phyloP scores from a whole-genome alignment of 1,140 invertebrate species.

The Trichonephila clavipes region DNA sequence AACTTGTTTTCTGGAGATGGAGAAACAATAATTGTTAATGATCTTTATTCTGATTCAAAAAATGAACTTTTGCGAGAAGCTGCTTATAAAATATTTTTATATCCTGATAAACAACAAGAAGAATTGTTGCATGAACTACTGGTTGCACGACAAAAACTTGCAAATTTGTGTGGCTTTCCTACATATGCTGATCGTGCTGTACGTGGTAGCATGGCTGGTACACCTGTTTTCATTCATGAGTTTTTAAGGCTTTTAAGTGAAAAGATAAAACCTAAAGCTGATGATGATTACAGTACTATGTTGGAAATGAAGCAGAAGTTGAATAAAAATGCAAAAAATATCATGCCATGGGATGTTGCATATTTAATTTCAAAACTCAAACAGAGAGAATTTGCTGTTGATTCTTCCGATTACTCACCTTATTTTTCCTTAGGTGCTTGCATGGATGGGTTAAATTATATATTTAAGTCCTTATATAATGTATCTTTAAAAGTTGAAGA shows the following conservation, averaged over 20 bases:
- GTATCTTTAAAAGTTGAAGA: slow-evolving; percentile 88
- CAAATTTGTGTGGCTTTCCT: slow-evolving; percentile 91
- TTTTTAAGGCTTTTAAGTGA: slow-evolving; percentile 91
- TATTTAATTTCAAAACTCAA: slow-evolving; percentile 83
- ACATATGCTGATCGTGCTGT: slow-evolving; percentile 94
- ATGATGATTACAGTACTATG: slow-evolving; percentile 85
- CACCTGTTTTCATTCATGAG: slow-evolving; percentile 87
- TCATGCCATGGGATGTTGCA: slow-evolving; percentile 92
- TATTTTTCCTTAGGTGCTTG: slow-evolving; percentile 97
- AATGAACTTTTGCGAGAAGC: slow-evolving; percentile 91
- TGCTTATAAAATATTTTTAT: slow-evolving; percentile 92
- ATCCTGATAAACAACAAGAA: slow-evolving; percentile 90
- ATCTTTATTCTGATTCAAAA: slow-evolving; percentile 89
- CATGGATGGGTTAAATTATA: slow-evolving; percentile 96
- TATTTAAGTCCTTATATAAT: slow-evolving; percentile 90
- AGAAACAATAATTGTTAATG: slow-evolving; percentile 87
- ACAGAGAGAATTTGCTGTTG: slow-evolving; percentile 77
- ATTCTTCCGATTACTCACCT: slow-evolving; percentile 86
- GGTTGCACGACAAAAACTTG: slow-evolving; percentile 87
- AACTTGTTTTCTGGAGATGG: slow-evolving; percentile 88
- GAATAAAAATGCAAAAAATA: slow-evolving; percentile 79
- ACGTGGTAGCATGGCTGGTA: slow-evolving; percentile 92
- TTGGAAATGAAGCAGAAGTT: slow-evolving; percentile 86
- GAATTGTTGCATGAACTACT: slow-evolving; percentile 88
- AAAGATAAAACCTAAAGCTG: slow-evolving; percentile 80